A percentile compares a stretch with the other conserved stretches of the same genome.
These are phyloP conservation scores for Scomber japonicus DNA, from an alignment of 2,113 vertebrate species.

Conservation along the genomic window DNA sequence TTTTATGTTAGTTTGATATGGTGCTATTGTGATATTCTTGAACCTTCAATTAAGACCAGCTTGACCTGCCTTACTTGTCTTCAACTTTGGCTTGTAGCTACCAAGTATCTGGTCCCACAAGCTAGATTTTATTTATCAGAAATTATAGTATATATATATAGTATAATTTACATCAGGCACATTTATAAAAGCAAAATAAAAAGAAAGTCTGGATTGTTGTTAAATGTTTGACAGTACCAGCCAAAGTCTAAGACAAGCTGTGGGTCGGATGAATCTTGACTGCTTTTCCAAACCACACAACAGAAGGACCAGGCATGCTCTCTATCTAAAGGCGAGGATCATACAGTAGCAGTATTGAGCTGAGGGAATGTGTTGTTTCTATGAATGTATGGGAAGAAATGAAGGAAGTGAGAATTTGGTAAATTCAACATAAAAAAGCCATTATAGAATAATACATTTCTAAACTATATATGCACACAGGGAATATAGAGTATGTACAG, in stretches of 20 bases:
- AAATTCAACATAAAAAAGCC: conserved; percentile 43
- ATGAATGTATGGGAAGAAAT: conserved; percentile 52
- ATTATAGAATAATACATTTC: conserved; percentile 22
- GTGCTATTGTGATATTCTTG: conserved; percentile 80
- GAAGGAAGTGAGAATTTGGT: conserved; percentile 5
- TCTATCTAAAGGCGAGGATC: conserved; percentile 14
- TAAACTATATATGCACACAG: conserved; percentile 19
- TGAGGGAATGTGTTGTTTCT: conserved; percentile 37
- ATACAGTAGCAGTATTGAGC: conserved; percentile 4
- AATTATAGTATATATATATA: background rate
- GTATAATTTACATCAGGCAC: background rate
- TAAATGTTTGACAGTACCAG: conserved; percentile 8
- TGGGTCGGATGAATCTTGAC: conserved; percentile 40
- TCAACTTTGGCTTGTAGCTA: conserved; percentile 47
- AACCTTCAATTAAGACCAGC: conserved; percentile 56
- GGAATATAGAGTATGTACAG: conserved; percentile 44
- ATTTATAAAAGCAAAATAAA: background rate
- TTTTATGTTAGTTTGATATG: conserved; percentile 76
- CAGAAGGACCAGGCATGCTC: conserved; percentile 34
- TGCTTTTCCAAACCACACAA: conserved; percentile 49
- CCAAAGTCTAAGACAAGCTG: conserved; percentile 47
- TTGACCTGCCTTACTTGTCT: conserved; percentile 60
- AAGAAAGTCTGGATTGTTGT: background rate
- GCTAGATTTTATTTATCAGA: conserved; percentile 11
- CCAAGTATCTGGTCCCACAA: background rate